These are phyloP conservation scores for Ciconia boyciana DNA, from an alignment of 2,113 vertebrate genomes.

Conservation along the genomic window DNA sequence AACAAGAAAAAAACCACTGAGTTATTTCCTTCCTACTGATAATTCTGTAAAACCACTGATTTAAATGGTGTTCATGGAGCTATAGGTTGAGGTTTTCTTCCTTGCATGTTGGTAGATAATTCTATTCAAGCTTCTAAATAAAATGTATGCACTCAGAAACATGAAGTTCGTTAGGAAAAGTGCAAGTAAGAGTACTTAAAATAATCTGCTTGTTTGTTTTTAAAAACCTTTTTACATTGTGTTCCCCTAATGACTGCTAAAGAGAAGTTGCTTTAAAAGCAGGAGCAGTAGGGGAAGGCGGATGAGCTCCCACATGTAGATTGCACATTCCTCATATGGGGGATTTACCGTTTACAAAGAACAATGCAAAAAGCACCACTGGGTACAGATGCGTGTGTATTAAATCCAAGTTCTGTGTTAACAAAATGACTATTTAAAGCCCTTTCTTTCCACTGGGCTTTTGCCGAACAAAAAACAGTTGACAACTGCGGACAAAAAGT, in stretches of 20 bases:
- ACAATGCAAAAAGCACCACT: slow-evolving; percentile 1
- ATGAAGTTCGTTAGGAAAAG: not conserved
- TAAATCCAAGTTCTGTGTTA: slow-evolving; percentile 25
- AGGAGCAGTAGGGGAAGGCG: not conserved
- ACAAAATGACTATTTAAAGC: slow-evolving; percentile 48
- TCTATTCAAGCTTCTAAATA: not conserved
- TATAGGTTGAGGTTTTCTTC: not conserved
- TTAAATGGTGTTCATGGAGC: not conserved
- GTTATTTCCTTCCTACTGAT: not conserved
- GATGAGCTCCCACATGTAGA: not conserved
- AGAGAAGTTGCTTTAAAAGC: not conserved
- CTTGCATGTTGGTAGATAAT: not conserved
- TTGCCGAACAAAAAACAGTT: not conserved
- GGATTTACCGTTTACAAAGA: slow-evolving; percentile 15
- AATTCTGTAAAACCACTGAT: not conserved
- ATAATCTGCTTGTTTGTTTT: not conserved
- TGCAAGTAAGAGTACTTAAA: not conserved
- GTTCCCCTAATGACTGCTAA: not conserved
- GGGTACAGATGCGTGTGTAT: not conserved
- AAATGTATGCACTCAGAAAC: not conserved
- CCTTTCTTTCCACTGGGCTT: slow-evolving; percentile 20
- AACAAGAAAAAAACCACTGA: not conserved
- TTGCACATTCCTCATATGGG: not conserved
- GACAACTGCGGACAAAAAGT: slow-evolving; percentile 44
- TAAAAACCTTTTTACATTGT: not conserved